Percentiles rank a stretch among this genome's conserved stretches.
Conservation (phyloP, 2,888 invertebrate species). For the Nephrotoma flavescens region DNA sequence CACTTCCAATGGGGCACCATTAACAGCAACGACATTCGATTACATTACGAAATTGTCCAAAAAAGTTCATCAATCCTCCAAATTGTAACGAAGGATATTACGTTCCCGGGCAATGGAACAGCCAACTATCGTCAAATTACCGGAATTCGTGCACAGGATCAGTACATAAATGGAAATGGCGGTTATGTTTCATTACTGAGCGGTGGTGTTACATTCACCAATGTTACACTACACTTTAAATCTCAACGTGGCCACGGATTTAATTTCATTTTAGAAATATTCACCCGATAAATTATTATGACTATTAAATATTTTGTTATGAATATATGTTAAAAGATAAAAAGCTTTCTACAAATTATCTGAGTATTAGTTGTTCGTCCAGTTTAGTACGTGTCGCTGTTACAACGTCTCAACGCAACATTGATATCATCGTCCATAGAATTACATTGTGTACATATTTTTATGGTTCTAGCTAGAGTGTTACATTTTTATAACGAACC, state of each 20-base stretch:
- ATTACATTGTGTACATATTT: background rate
- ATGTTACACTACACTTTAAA: slow-evolving; percentile 29
- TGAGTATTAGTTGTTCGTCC: too few species aligned
- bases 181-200: slow-evolving; percentile 19
- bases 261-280: slow-evolving; percentile 32
- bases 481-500: background rate
- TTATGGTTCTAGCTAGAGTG: background rate
- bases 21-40: slow-evolving; percentile 1
- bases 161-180: slow-evolving; percentile 31
- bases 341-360: too few species aligned
- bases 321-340: too few species aligned
- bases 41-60: slow-evolving; percentile 12
- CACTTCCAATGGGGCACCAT: slow-evolving; percentile 9
- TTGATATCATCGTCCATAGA: background rate
- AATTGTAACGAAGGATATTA: slow-evolving; percentile 16
- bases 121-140: slow-evolving; percentile 19
- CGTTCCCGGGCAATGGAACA: slow-evolving; percentile 8
- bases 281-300: slow-evolving; percentile 15
- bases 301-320: too few species aligned
- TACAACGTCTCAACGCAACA: background rate
- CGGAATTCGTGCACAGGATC: slow-evolving; percentile 28
- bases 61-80: slow-evolving; percentile 19
- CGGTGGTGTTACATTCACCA: slow-evolving; percentile 29
- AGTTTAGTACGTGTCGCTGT: too few species aligned
- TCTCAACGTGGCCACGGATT: slow-evolving; percentile 32